phyloP scores from a whole-genome alignment of 2,113 vertebrate species.

The Trinectes maculatus region DNA sequence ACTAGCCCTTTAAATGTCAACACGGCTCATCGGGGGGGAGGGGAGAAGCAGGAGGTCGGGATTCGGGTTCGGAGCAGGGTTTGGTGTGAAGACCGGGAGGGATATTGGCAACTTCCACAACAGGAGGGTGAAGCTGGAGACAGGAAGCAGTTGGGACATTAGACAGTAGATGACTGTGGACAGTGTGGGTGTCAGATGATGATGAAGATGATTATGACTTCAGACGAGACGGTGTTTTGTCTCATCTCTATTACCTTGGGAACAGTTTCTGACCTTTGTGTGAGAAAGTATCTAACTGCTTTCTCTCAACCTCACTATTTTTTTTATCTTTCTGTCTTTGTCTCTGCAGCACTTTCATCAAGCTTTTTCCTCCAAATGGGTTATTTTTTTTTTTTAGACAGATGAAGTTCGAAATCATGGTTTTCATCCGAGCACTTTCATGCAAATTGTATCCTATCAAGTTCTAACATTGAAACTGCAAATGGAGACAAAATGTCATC shows the following conservation, averaged over 20 bases:
- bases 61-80: slow-evolving; percentile 37
- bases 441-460: too few relatives aligned
- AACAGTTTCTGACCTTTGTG: slow-evolving; percentile 54
- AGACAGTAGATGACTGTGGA: slow-evolving; percentile 2
- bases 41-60: slow-evolving; percentile 24
- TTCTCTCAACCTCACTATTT: slow-evolving; percentile 2
- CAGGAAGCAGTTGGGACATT: slow-evolving; percentile 22
- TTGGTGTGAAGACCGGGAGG: slow-evolving; percentile 42
- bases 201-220: slow-evolving; percentile 50
- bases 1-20: slow-evolving; percentile 85
- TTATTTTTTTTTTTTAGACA: background rate
- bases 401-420: too few relatives aligned
- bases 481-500: too few relatives aligned
- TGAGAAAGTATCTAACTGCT: slow-evolving; percentile 35
- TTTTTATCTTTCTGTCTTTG: slow-evolving; percentile 10
- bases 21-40: slow-evolving; percentile 54
- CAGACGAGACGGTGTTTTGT: slow-evolving; percentile 39
- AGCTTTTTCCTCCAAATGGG: too few relatives aligned
- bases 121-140: slow-evolving; percentile 23
- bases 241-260: slow-evolving; percentile 46
- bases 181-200: slow-evolving; percentile 23
- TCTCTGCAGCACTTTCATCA: slow-evolving; percentile 8
- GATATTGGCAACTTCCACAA: slow-evolving; percentile 58
- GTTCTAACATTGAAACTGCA: too few relatives aligned
- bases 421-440: too few relatives aligned